phyloP scores from a whole-genome alignment of 2,113 vertebrate genomes.

The Eupsittula cactorum region DNA sequence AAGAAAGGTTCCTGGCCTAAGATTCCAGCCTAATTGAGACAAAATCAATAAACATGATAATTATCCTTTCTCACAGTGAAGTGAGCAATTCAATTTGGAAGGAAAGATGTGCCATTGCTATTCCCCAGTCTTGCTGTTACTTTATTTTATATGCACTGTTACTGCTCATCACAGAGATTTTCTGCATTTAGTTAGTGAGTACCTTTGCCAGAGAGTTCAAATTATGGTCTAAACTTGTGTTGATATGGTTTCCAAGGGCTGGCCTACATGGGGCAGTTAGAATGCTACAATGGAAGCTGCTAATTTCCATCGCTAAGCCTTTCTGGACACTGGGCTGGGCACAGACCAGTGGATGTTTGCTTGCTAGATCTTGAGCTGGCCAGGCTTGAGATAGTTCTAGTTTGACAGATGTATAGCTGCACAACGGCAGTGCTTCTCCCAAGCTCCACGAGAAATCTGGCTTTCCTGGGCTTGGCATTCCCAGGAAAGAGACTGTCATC shows the following conservation, averaged over 20 bases:
- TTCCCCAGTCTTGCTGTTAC: constrained; percentile 58
- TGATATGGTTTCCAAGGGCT: constrained; percentile 37
- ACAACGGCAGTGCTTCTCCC: accelerated
- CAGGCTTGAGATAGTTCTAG: accelerated
- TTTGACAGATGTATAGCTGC: background rate
- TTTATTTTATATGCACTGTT: constrained; percentile 59
- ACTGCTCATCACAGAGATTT: constrained; percentile 43
- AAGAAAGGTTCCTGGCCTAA: constrained; percentile 61
- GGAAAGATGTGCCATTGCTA: constrained; percentile 38
- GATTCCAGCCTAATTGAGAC: constrained; percentile 59
- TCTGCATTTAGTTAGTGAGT: constrained; percentile 21
- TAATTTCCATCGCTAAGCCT: background rate
- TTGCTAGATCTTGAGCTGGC: background rate
- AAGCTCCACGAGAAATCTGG: background rate
- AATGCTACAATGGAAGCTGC: constrained; percentile 1
- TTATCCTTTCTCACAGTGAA: constrained; percentile 60
- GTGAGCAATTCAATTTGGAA: constrained; percentile 68
- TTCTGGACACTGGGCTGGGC: background rate
- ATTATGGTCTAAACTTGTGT: constrained; percentile 18
- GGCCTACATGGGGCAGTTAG: background rate
- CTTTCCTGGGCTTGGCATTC: background rate
- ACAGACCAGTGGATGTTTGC: accelerated
- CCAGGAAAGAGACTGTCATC: background rate
- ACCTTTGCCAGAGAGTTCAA: constrained; percentile 58
- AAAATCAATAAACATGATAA: constrained; percentile 58